phyloP scores from a whole-genome alignment of 2,888 invertebrate genomes.

The Tholera decimalis region DNA sequence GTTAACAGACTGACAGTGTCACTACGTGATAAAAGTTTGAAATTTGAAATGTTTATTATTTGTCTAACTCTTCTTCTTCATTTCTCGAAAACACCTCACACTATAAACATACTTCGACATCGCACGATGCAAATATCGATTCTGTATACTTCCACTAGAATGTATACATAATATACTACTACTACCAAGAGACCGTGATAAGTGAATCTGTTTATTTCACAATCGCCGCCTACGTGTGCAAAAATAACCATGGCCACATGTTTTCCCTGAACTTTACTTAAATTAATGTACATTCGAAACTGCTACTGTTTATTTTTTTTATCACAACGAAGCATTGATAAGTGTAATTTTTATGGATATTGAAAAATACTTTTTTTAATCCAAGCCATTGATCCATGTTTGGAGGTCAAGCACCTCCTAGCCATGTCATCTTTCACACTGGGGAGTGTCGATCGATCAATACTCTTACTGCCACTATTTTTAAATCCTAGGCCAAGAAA shows the following conservation, averaged over 20 bases:
- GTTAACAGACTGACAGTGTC: too few species aligned
- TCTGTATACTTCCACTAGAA: neutral
- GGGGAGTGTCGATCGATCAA: too few species aligned
- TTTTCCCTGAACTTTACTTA: conserved; percentile 48
- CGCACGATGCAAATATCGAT: neutral
- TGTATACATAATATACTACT: neutral
- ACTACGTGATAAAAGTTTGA: too few species aligned
- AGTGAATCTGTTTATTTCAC: conserved; percentile 26
- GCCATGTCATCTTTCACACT: too few species aligned
- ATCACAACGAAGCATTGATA: neutral
- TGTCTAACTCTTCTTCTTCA: neutral
- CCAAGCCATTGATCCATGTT: too few species aligned
- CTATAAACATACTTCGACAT: conserved; percentile 3
- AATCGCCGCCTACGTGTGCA: conserved; percentile 26
- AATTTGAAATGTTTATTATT: conserved; percentile 3
- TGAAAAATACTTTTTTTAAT: too few species aligned
- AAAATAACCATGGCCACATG: conserved; percentile 39
- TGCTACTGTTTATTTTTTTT: neutral
- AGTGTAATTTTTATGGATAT: too few species aligned
- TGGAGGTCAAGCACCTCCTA: too few species aligned
- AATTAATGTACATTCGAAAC: conserved; percentile 9
- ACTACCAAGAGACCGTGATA: conserved; percentile 29
- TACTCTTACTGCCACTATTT: too few species aligned
- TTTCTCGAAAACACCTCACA: conserved; percentile 18
- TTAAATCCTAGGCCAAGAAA: too few species aligned